Conservation (phyloP, 1,140 invertebrate species). For the Leptinotarsa undecemlineata region DNA sequence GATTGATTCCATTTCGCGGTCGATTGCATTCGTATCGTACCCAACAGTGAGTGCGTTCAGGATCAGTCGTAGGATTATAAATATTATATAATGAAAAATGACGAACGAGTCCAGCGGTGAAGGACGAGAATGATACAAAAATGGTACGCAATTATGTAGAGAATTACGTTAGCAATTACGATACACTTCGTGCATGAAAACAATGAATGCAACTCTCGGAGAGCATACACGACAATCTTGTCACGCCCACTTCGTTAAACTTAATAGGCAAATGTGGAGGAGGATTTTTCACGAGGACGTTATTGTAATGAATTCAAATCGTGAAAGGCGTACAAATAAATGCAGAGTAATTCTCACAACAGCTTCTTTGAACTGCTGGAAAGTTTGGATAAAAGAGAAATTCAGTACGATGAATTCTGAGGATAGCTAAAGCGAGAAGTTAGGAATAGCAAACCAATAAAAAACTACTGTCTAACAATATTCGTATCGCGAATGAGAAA, state of each 20-base stretch:
- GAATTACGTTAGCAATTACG: neutral
- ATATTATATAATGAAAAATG: constrained; percentile 9
- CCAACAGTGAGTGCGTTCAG: neutral
- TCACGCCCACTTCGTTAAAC: constrained; percentile 2
- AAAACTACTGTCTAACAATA: too few species aligned
- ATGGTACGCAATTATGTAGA: constrained; percentile 3
- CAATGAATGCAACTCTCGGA: neutral
- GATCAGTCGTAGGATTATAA: neutral
- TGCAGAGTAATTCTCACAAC: too few species aligned
- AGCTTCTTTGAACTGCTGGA: too few species aligned
- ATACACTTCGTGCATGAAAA: neutral
- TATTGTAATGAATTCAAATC: too few species aligned
- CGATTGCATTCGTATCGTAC: too few species aligned
- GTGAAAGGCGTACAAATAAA: too few species aligned
- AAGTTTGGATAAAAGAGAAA: too few species aligned
- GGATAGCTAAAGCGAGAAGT: too few species aligned
- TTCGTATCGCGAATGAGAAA: too few species aligned
- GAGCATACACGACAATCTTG: neutral
- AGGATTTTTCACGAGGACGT: neutral
- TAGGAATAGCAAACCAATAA: too few species aligned
- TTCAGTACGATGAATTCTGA: too few species aligned
- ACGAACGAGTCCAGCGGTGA: neutral
- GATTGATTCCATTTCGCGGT: too few species aligned
- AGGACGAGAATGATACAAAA: neutral
- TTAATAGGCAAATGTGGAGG: neutral